These are phyloP conservation scores for Polypterus senegalus DNA, from an alignment of 2,113 vertebrate species.

Conservation along the genomic window DNA sequence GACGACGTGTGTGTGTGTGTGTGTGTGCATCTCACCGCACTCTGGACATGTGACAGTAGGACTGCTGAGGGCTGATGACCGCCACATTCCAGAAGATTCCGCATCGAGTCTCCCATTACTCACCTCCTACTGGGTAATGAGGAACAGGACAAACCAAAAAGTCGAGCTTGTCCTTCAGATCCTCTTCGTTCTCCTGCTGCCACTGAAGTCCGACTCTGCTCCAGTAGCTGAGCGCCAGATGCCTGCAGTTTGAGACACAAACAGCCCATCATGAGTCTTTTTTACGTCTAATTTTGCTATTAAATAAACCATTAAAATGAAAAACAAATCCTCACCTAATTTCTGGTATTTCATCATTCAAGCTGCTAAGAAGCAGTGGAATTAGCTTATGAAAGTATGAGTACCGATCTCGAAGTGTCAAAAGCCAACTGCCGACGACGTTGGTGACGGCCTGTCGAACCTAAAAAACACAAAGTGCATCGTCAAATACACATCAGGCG, in stretches of 20 bases:
- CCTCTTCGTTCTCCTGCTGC: constrained; percentile 87
- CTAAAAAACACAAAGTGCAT: constrained; percentile 32
- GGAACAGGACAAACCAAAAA: constrained; percentile 52
- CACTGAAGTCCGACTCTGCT: constrained; percentile 71
- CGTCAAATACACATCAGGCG: too few relatives aligned
- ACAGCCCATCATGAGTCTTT: background rate
- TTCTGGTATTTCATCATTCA: constrained; percentile 73
- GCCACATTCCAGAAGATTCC: background rate
- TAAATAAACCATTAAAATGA: background rate
- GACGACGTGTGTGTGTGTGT: too few relatives aligned
- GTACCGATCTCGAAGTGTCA: constrained; percentile 74
- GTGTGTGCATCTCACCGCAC: too few relatives aligned
- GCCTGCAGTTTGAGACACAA: constrained; percentile 34
- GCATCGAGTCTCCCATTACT: constrained; percentile 18
- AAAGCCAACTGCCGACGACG: constrained; percentile 75
- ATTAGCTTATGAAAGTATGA: constrained; percentile 85
- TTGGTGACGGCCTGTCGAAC: constrained; percentile 69
- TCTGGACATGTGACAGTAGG: too few relatives aligned
- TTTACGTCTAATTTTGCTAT: background rate
- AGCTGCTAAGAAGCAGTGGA: constrained; percentile 73
- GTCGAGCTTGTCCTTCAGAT: constrained; percentile 91
- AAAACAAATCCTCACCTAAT: constrained; percentile 48
- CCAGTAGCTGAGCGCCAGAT: constrained; percentile 66
- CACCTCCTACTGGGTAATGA: constrained; percentile 69
- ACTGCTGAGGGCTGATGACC: too few relatives aligned